Evolutionary conservation across 2,888 invertebrate genomes (phyloP).

Genomic region (Sinohyriopsis cumingii): DNA sequence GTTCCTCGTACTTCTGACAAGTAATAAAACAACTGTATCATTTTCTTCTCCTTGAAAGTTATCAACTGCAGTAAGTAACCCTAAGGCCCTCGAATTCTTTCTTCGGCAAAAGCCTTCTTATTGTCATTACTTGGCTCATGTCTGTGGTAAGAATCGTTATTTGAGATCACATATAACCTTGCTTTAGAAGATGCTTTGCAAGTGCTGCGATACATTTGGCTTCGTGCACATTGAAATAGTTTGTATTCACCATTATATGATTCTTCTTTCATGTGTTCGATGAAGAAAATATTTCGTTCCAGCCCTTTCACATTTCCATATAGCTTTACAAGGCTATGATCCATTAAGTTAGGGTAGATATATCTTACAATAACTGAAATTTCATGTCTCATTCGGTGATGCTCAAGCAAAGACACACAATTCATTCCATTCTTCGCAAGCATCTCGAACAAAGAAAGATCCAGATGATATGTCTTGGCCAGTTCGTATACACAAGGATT

Average conservation of each 20-base stretch:
- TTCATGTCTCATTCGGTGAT: constrained; percentile 69
- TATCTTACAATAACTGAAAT: constrained; percentile 58
- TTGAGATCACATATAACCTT: constrained; percentile 57
- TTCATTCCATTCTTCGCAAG: constrained; percentile 80
- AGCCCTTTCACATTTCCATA: constrained; percentile 60
- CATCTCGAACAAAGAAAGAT: constrained; percentile 87
- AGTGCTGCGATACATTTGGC: constrained; percentile 38
- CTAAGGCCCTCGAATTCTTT: constrained; percentile 46
- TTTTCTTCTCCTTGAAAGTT: constrained; percentile 71
- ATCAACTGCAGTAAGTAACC: constrained; percentile 60
- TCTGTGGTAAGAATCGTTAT: constrained; percentile 68
- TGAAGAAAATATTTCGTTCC: constrained; percentile 61
- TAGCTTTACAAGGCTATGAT: constrained; percentile 52
- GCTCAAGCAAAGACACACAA: constrained; percentile 68
- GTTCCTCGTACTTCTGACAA: constrained; percentile 64
- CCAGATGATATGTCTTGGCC: constrained; percentile 79
- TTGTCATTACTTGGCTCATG: constrained; percentile 58
- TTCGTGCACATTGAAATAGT: constrained; percentile 34
- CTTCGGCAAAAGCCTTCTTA: constrained; percentile 48
- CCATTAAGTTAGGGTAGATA: constrained; percentile 61
- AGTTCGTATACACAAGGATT: constrained; percentile 81
- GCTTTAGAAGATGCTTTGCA: constrained; percentile 60
- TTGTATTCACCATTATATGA: constrained; percentile 20
- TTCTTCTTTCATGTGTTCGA: constrained; percentile 33
- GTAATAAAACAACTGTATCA: constrained; percentile 69